These are phyloP conservation scores for Sminthurides aquaticus DNA, from an alignment of 2,888 invertebrate species.

Conservation along the genomic window DNA sequence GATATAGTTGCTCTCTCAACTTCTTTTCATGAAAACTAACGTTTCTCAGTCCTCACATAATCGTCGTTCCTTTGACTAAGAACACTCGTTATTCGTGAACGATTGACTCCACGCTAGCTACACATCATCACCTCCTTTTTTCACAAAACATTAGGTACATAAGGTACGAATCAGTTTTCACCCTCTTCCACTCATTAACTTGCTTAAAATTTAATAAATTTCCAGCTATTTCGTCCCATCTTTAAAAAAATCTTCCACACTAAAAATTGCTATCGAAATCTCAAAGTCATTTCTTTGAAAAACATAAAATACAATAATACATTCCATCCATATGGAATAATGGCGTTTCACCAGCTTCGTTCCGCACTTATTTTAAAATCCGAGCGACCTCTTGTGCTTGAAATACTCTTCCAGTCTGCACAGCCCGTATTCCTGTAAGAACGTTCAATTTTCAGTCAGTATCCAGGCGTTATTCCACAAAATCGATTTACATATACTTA, in stretches of 20 bases:
- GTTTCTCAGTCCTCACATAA: background rate
- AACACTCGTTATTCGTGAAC: background rate
- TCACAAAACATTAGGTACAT: slow-evolving; percentile 5
- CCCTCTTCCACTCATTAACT: too few species aligned
- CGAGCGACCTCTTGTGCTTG: slow-evolving; percentile 45
- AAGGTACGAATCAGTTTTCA: background rate
- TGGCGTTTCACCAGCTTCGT: too few species aligned
- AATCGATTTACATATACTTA: background rate
- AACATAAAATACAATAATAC: background rate
- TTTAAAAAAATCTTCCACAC: background rate
- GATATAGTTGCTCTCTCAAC: background rate
- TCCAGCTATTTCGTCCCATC: background rate
- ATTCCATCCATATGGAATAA: background rate
- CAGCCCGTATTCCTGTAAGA: slow-evolving; percentile 59
- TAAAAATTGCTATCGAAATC: slow-evolving; percentile 5
- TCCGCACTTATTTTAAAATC: background rate
- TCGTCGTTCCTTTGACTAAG: background rate
- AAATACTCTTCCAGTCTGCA: slow-evolving; percentile 58
- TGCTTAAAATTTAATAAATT: background rate
- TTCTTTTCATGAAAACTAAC: too few species aligned
- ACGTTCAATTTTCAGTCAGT: background rate
- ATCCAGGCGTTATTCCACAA: background rate
- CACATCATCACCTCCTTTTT: background rate
- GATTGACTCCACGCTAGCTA: background rate
- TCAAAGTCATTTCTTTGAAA: background rate